Evolutionary conservation across 2,113 vertebrate species (phyloP), one percentile per base, ranked within the genome.

Genomic region (Strix uralensis): DNA sequence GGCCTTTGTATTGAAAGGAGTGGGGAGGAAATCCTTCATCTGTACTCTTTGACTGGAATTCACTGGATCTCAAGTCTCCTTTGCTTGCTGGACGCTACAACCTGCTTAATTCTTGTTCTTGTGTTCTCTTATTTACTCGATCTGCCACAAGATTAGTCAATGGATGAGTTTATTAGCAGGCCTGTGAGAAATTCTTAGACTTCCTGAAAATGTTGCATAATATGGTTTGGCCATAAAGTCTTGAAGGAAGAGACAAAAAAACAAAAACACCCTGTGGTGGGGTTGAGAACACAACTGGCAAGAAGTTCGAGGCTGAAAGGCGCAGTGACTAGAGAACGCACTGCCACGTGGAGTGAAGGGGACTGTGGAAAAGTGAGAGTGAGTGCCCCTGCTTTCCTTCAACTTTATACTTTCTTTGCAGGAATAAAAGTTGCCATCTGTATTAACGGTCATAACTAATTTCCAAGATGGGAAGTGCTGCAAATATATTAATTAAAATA

Each of bases 391-490:
- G 20, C 21, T 36, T 55, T 36, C 6, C 26, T 57, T 85, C 11
- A 2, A 15, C 21, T 52, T 52, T 27, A 11, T 15, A 42, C 25
- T 57, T 73, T 49, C 18, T n/a, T 66, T 58, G 23, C 27, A 55
- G 44, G 40, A 92, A 19, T 69, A 29, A 29, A 63, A 78, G 32
- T 49, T 54, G 8, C n/a, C 3, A 6, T 40, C 65, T 70, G 15
- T 34, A 29, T 5, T 40, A 82, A 59, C 0, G 1, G 18, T 44
- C 1, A 0, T n/a, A 40, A 26, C 17, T 55, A 2, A 65, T 86
- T 86, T 54, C 27, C 19, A 38, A 44, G 54, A 47, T 16, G 44
- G n/a, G 17, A 69, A 63, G 20, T 44, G 30, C 27, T 89, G 49
- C 44, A 69, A 81, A 72, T 22, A 5, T 1, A 5, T 44, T 49